These are phyloP conservation scores for Zhuqinia jingwanae DNA, from an alignment of 2,888 invertebrate species.

Conservation along the genomic window DNA sequence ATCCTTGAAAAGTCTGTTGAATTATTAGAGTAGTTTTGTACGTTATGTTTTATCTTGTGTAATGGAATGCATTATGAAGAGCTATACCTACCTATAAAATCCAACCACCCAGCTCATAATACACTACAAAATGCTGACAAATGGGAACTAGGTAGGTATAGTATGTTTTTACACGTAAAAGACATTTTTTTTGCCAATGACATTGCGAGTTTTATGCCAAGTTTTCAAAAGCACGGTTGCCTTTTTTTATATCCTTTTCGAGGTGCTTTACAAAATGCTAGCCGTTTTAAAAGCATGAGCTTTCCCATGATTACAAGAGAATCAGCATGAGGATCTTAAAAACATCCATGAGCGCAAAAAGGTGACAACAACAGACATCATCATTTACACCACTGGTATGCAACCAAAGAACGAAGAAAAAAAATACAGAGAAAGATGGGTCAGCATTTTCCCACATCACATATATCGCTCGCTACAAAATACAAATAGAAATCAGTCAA, in stretches of 20 bases:
- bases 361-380: conserved; percentile 71
- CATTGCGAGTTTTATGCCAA: conserved; percentile 50
- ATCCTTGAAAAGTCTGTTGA: conserved; percentile 40
- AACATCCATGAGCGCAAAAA: conserved; percentile 36
- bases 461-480: background rate
- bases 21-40: conserved; percentile 18
- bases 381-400: conserved; percentile 46
- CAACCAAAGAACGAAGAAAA: background rate
- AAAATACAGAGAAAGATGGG: conserved; percentile 65
- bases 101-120: conserved; percentile 14
- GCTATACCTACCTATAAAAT: background rate
- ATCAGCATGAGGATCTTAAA: conserved; percentile 47
- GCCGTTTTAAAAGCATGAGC: conserved; percentile 7
- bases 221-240: background rate
- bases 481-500: background rate
- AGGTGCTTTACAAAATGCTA: conserved; percentile 26
- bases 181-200: conserved; percentile 56
- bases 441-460: conserved; percentile 59
- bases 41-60: conserved; percentile 6
- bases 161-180: conserved; percentile 8
- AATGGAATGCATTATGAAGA: background rate
- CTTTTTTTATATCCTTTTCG: background rate
- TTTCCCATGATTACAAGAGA: conserved; percentile 11
- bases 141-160: background rate
- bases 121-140: conserved; percentile 32